phyloP scores from a whole-genome alignment of 2,888 invertebrate genomes.

The Lampropteryx suffumata region DNA sequence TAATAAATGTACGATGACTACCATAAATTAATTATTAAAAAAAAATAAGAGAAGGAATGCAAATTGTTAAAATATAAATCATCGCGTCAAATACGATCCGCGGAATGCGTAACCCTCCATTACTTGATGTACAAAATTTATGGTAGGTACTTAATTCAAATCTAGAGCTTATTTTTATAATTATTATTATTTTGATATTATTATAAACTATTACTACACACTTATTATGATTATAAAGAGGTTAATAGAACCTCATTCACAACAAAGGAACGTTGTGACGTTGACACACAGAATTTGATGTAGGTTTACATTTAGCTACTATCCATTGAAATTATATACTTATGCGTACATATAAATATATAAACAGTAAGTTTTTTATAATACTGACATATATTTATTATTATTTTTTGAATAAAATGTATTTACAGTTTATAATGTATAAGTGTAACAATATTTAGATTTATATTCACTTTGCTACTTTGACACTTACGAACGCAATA shows the following conservation, averaged over 20 bases:
- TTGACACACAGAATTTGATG: constrained; percentile 63
- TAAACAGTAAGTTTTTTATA: constrained; percentile 53
- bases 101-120: constrained; percentile 62
- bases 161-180: constrained; percentile 50
- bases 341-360: constrained; percentile 55
- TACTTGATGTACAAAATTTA: constrained; percentile 60
- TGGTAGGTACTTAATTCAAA: constrained; percentile 49
- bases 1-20: no score
- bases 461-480: constrained; percentile 59
- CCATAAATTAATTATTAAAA: no score
- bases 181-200: constrained; percentile 46
- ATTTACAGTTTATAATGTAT: constrained; percentile 63
- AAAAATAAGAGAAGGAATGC: no score
- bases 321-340: constrained; percentile 27
- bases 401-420: constrained; percentile 58
- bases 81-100: constrained; percentile 1
- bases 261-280: constrained; percentile 75
- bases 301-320: constrained; percentile 35
- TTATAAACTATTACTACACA: constrained; percentile 62
- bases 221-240: constrained; percentile 52
- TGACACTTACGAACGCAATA: constrained; percentile 42
- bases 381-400: constrained; percentile 65
- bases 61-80: no score
- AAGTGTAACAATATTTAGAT: constrained; percentile 65
- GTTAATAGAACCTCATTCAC: constrained; percentile 69